Evolutionary conservation across 2,797 vertebrate genomes (phyloP).

Genomic region (Sebastes iracundus): DNA sequence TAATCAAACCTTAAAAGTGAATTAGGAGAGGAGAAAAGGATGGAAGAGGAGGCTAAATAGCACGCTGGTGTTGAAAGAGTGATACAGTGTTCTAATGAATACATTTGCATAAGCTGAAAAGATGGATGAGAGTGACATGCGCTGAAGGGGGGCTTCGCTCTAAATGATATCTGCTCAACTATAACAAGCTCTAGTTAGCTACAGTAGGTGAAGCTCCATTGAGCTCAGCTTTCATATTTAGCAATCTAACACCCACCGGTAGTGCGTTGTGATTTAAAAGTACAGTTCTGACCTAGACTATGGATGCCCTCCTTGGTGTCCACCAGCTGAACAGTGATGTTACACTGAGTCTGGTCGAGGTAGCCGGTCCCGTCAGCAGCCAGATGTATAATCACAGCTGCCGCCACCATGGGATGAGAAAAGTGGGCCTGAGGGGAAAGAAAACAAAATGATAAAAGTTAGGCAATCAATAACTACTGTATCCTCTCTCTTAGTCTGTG

Average conservation of each 20-base stretch:
- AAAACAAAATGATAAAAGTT: background rate
- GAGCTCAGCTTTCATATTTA: background rate
- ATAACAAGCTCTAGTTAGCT: background rate
- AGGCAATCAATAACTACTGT: background rate
- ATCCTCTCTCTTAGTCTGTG: background rate
- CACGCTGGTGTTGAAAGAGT: background rate
- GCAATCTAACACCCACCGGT: background rate
- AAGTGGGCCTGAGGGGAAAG: conserved; percentile 86
- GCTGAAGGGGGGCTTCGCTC: background rate
- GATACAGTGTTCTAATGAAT: background rate
- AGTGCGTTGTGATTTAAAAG: background rate
- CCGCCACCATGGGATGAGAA: conserved; percentile 95
- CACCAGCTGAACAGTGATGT: conserved; percentile 91
- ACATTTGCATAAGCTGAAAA: conserved; percentile 12
- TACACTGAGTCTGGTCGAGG: conserved; percentile 93
- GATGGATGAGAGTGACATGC: background rate
- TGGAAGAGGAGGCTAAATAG: background rate
- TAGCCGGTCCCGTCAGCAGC: conserved; percentile 93
- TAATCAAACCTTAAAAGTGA: background rate
- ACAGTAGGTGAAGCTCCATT: background rate
- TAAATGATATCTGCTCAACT: background rate
- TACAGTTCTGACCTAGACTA: conserved; percentile 84
- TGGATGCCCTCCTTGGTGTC: conserved; percentile 94
- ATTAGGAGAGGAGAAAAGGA: background rate
- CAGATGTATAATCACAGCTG: conserved; percentile 93